phyloP scores from a whole-genome alignment of 2,113 vertebrate genomes.

The Otis tarda region DNA sequence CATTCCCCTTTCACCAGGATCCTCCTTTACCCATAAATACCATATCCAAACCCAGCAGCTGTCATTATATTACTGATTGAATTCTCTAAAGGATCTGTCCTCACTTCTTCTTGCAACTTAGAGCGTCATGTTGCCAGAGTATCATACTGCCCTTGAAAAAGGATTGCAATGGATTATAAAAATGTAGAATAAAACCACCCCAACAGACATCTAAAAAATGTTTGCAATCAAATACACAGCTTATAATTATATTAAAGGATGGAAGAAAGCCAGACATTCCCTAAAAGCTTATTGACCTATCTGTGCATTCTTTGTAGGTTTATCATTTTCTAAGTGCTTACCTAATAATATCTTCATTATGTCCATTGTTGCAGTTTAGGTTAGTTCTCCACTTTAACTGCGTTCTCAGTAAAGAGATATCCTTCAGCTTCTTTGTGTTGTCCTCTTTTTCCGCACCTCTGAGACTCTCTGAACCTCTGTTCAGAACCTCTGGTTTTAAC shows the following conservation, averaged over 20 bases:
- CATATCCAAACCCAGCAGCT: not conserved
- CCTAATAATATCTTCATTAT: not conserved
- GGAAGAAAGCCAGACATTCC: not conserved
- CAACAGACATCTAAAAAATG: not conserved
- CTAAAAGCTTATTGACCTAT: not conserved
- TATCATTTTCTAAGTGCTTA: not conserved
- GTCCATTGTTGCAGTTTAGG: not conserved
- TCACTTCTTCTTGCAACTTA: not conserved
- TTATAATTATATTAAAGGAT: not conserved
- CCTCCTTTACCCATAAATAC: not conserved
- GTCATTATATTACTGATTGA: not conserved
- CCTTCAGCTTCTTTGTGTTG: not conserved
- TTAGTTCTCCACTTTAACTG: not conserved
- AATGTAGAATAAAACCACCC: not conserved
- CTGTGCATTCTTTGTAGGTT: not conserved
- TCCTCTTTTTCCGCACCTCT: not conserved
- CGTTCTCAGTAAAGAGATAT: not conserved
- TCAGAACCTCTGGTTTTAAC: not conserved
- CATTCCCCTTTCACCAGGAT: not conserved
- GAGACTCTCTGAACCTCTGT: not conserved
- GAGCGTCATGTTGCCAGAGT: not conserved
- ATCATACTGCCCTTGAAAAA: not conserved
- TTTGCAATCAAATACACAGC: not conserved
- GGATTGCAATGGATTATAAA: not conserved
- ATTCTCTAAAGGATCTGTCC: not conserved